These are phyloP conservation scores for Hypolimnas misippus DNA, from an alignment of 2,888 invertebrate species.

Conservation along the genomic window DNA sequence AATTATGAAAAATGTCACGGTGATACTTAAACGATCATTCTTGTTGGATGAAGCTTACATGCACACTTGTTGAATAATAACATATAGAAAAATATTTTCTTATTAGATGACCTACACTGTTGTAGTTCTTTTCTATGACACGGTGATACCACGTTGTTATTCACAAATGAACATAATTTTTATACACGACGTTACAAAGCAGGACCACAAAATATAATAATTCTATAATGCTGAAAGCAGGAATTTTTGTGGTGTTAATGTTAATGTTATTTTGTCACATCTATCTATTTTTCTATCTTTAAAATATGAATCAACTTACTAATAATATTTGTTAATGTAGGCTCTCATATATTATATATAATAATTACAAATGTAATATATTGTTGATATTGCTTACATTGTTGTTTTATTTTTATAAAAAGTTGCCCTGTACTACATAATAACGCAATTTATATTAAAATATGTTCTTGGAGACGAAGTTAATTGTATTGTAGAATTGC, in stretches of 20 bases:
- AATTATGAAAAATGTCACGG: slow-evolving; percentile 14
- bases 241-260: slow-evolving; percentile 60
- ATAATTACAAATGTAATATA: slow-evolving; percentile 71
- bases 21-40: slow-evolving; percentile 30
- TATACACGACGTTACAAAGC: slow-evolving; percentile 46
- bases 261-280: slow-evolving; percentile 68
- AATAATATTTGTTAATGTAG: slow-evolving; percentile 67
- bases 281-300: slow-evolving; percentile 75
- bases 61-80: slow-evolving; percentile 68
- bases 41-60: slow-evolving; percentile 63
- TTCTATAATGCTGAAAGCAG: slow-evolving; percentile 43
- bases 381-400: slow-evolving; percentile 81
- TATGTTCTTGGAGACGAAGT: too few species aligned
- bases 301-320: slow-evolving; percentile 64
- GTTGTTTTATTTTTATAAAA: slow-evolving; percentile 60
- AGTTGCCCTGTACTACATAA: too few species aligned
- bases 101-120: slow-evolving; percentile 58
- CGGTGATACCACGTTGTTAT: slow-evolving; percentile 49
- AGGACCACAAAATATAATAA: slow-evolving; percentile 59
- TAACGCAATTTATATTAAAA: too few species aligned
- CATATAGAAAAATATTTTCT: slow-evolving; percentile 61
- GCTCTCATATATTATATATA: slow-evolving; percentile 54
- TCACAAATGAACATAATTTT: slow-evolving; percentile 44
- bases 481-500: too few species aligned
- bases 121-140: slow-evolving; percentile 60